Conservation (phyloP, 2,888 invertebrate genomes). For the Sipha maydis region DNA sequence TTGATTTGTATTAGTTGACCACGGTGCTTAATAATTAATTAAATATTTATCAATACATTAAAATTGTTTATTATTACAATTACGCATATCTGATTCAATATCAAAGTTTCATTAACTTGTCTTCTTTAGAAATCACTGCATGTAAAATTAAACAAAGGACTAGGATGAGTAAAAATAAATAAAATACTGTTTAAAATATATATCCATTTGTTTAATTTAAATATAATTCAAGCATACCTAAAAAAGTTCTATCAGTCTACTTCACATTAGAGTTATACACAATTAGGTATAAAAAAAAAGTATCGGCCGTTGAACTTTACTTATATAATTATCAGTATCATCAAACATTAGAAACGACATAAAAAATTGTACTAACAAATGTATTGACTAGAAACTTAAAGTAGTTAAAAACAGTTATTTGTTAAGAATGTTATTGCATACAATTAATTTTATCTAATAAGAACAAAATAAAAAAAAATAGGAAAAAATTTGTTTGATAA, state of each 20-base stretch:
- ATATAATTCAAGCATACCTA: slow-evolving; percentile 35
- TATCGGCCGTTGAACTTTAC: slow-evolving; percentile 31
- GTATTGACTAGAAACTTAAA: slow-evolving; percentile 59
- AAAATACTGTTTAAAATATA: slow-evolving; percentile 44
- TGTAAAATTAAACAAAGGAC: neutral
- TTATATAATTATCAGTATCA: slow-evolving; percentile 23
- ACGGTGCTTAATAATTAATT: too few relatives aligned
- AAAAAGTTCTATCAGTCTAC: slow-evolving; percentile 56
- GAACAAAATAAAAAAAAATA: neutral
- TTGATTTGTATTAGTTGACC: too few relatives aligned
- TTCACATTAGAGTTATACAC: slow-evolving; percentile 36
- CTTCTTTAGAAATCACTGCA: neutral
- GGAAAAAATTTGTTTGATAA: neutral
- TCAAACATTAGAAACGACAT: slow-evolving; percentile 32
- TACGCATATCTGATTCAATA: too few relatives aligned
- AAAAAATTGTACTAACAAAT: slow-evolving; percentile 43
- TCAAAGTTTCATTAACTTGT: neutral
- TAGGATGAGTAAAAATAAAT: neutral
- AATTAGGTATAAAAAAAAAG: slow-evolving; percentile 28
- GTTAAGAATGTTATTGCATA: neutral
- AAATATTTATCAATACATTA: too few relatives aligned
- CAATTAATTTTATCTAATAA: too few relatives aligned
- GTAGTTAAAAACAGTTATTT: slow-evolving; percentile 25
- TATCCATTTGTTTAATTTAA: slow-evolving; percentile 14
- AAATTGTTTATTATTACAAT: too few relatives aligned